Percentiles rank a stretch among this genome's conserved stretches.
These are phyloP conservation scores for Macrophya alboannulata DNA, from an alignment of 2,888 invertebrate species.

Conservation along the genomic window DNA sequence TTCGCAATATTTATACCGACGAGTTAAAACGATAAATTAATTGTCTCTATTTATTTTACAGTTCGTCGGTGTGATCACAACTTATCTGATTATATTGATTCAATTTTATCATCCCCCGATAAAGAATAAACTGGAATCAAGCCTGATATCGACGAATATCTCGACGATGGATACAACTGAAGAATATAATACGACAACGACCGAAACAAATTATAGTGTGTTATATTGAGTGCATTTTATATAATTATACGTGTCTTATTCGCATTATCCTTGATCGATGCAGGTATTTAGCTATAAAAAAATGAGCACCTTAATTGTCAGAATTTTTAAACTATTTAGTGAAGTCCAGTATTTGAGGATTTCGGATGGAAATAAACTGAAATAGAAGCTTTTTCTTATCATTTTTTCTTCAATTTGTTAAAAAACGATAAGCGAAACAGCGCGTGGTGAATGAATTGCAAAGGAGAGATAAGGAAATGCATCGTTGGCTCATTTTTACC, in stretches of 20 bases:
- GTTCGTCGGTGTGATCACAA: slow-evolving; percentile 73
- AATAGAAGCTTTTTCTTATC: too few species aligned
- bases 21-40: slow-evolving; percentile 20
- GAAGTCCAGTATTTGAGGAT: not conserved
- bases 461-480: not conserved
- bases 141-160: not conserved
- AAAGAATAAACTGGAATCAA: not conserved
- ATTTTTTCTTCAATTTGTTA: too few species aligned
- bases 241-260: not conserved
- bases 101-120: slow-evolving; percentile 70
- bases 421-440: too few species aligned
- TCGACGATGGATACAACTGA: slow-evolving; percentile 31
- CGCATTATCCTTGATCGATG: not conserved
- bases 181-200: slow-evolving; percentile 9
- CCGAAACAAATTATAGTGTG: not conserved
- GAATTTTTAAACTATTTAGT: not conserved
- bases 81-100: slow-evolving; percentile 72
- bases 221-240: not conserved
- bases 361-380: not conserved
- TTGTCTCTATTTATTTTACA: slow-evolving; percentile 62
- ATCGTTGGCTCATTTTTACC: too few species aligned
- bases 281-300: not conserved
- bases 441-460: too few species aligned
- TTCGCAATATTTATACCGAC: not conserved
- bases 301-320: not conserved